Conservation (phyloP, 2,888 invertebrate genomes). For the Dascillus cervinus region DNA sequence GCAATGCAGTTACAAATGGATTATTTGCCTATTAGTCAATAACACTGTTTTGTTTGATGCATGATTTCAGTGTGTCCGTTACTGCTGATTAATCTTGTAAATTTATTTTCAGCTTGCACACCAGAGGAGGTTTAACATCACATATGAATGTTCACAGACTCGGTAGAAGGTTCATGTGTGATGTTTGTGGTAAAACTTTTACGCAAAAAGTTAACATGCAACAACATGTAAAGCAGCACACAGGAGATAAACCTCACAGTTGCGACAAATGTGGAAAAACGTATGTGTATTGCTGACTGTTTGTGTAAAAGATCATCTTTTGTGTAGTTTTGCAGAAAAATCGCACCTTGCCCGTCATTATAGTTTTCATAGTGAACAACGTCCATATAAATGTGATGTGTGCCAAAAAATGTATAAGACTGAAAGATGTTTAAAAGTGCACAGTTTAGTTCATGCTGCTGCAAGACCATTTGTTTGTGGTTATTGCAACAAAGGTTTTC, state of each 20-base stretch:
- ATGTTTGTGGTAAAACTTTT: slow-evolving; percentile 50
- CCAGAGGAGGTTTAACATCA: slow-evolving; percentile 40
- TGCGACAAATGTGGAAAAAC: slow-evolving; percentile 46
- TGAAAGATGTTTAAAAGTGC: slow-evolving; percentile 50
- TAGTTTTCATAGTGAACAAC: slow-evolving; percentile 39
- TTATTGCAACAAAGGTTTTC: slow-evolving; percentile 50
- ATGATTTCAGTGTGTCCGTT: slow-evolving; percentile 5
- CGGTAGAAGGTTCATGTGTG: slow-evolving; percentile 45
- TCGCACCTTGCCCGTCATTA: slow-evolving; percentile 41
- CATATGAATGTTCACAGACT: slow-evolving; percentile 42
- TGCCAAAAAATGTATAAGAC: slow-evolving; percentile 52
- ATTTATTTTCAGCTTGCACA: slow-evolving; percentile 34
- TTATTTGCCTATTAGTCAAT: slow-evolving; percentile 6
- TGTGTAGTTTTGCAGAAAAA: slow-evolving; percentile 40
- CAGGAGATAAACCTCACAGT: slow-evolving; percentile 43
- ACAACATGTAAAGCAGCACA: slow-evolving; percentile 43
- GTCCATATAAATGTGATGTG: slow-evolving; percentile 41
- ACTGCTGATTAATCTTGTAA: neutral
- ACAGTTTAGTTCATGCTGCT: slow-evolving; percentile 47
- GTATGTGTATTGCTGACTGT: slow-evolving; percentile 24
- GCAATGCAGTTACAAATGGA: too few species aligned
- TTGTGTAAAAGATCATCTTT: slow-evolving; percentile 1
- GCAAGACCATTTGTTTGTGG: slow-evolving; percentile 48
- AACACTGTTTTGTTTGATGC: slow-evolving; percentile 1
- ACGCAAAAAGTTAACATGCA: slow-evolving; percentile 47